These are phyloP conservation scores for Sturmia bella DNA, from an alignment of 2,888 invertebrate species.

Conservation along the genomic window DNA sequence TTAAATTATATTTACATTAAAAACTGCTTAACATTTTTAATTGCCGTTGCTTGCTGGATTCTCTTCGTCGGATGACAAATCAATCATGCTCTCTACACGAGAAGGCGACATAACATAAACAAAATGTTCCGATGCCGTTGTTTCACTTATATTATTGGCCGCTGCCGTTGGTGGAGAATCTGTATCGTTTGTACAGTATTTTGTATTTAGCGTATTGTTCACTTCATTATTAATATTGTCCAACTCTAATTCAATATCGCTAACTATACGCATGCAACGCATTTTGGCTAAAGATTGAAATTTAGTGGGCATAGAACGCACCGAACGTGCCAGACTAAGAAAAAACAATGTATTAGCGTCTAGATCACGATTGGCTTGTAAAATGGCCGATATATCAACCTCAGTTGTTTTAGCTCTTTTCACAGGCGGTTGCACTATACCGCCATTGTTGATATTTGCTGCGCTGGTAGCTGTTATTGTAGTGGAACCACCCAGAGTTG, in stretches of 20 bases:
- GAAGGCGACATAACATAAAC: slow-evolving; percentile 82
- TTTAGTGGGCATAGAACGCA: slow-evolving; percentile 80
- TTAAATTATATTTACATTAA: too few relatives aligned
- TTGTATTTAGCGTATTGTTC: slow-evolving; percentile 70
- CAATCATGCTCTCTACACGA: slow-evolving; percentile 81
- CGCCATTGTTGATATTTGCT: slow-evolving; percentile 6
- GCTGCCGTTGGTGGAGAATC: slow-evolving; percentile 75
- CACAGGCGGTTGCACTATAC: slow-evolving; percentile 72
- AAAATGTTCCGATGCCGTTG: slow-evolving; percentile 79
- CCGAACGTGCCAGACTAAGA: slow-evolving; percentile 79
- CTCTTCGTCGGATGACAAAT: slow-evolving; percentile 81
- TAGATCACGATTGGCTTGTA: slow-evolving; percentile 80
- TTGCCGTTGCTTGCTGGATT: slow-evolving; percentile 72
- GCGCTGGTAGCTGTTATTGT: slow-evolving; percentile 46
- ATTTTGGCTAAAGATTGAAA: slow-evolving; percentile 81
- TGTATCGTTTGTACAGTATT: slow-evolving; percentile 77
- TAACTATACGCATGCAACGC: slow-evolving; percentile 81
- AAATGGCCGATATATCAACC: slow-evolving; percentile 78
- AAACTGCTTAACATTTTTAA: slow-evolving; percentile 19
- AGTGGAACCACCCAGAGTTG: slow-evolving; percentile 54
- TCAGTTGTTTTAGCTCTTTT: slow-evolving; percentile 75
- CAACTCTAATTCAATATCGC: slow-evolving; percentile 80
- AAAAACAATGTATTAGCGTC: slow-evolving; percentile 81
- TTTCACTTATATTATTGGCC: slow-evolving; percentile 71
- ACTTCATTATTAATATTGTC: slow-evolving; percentile 77